A percentile compares a stretch with the other conserved stretches of the same genome.
Conservation (phyloP, 2,797 vertebrate species). For the Hydrocynus forskahlii region DNA sequence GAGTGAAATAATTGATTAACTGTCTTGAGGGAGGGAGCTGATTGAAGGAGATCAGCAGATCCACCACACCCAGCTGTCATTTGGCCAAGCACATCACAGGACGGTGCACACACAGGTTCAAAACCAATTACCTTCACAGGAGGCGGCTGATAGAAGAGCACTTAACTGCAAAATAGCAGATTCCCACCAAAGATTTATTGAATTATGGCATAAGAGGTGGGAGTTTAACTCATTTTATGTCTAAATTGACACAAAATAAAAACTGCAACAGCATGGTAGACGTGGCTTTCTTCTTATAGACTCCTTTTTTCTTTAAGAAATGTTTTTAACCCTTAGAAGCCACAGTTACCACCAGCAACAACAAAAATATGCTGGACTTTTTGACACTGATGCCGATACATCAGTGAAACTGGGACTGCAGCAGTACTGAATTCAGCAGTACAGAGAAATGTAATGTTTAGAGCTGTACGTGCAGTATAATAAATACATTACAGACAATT, state of each 20-base stretch:
- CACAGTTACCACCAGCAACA: slow-evolving; percentile 49
- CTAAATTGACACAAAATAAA: slow-evolving; percentile 17
- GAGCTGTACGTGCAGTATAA: no score
- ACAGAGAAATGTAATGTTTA: no score
- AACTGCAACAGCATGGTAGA: slow-evolving; percentile 19
- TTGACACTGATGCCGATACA: no score
- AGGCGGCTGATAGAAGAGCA: slow-evolving; percentile 32
- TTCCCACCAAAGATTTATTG: slow-evolving; percentile 26
- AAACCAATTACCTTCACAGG: slow-evolving; percentile 57
- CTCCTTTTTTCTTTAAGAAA: slow-evolving; percentile 14
- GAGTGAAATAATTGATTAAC: slow-evolving; percentile 15
- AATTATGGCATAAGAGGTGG: slow-evolving; percentile 8
- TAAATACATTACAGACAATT: no score
- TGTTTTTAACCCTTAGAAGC: slow-evolving; percentile 25
- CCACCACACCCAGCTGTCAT: slow-evolving; percentile 36
- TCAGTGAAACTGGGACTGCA: no score
- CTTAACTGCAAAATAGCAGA: slow-evolving; percentile 34
- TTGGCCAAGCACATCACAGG: slow-evolving; percentile 38
- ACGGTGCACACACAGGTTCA: slow-evolving; percentile 44
- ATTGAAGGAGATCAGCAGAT: slow-evolving; percentile 15
- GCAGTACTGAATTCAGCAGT: no score
- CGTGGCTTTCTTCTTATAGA: slow-evolving; percentile 14
- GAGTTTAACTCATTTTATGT: slow-evolving; percentile 18
- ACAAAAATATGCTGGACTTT: not conserved
- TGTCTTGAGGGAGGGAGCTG: not conserved